A percentile compares a stretch with the other conserved stretches of the same genome.
phyloP scores from a whole-genome alignment of 2,888 invertebrate species.

The Atrina japonica region DNA sequence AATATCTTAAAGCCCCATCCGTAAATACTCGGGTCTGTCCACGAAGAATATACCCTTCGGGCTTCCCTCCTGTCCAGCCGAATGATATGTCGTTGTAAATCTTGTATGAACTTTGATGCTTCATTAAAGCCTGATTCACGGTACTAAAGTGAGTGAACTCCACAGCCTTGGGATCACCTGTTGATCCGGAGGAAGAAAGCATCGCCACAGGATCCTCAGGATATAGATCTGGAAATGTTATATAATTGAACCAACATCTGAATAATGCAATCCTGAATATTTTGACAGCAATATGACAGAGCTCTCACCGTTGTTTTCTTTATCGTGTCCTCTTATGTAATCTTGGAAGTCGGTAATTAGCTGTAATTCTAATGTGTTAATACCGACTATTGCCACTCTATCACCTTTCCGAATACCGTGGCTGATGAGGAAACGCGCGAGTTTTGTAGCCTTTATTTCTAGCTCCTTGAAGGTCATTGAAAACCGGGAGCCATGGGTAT shows the following conservation, averaged over 20 bases:
- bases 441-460: not conserved
- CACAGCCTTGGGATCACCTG: slow-evolving; percentile 24
- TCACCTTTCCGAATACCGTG: slow-evolving; percentile 26
- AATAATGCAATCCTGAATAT: slow-evolving; percentile 1
- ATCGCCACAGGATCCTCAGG: slow-evolving; percentile 24
- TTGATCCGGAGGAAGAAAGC: slow-evolving; percentile 25
- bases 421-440: slow-evolving; percentile 12
- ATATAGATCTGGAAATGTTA: slow-evolving; percentile 18
- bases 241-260: not conserved
- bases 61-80: slow-evolving; percentile 21
- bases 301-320: not conserved
- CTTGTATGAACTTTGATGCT: not conserved
- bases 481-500: slow-evolving; percentile 1
- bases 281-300: not conserved
- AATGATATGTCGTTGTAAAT: slow-evolving; percentile 24
- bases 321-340: slow-evolving; percentile 7
- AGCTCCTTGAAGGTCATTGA: slow-evolving; percentile 7
- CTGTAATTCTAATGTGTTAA: slow-evolving; percentile 27
- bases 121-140: no score
- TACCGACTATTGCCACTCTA: slow-evolving; percentile 20
- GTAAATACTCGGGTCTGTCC: slow-evolving; percentile 23
- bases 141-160: slow-evolving; percentile 23
- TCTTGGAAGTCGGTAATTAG: slow-evolving; percentile 20
- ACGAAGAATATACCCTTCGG: slow-evolving; percentile 6
- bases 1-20: not conserved